A percentile compares a stretch with the other conserved stretches of the same genome.
Conservation (phyloP, 2,797 vertebrate species). For the Coluber constrictor region DNA sequence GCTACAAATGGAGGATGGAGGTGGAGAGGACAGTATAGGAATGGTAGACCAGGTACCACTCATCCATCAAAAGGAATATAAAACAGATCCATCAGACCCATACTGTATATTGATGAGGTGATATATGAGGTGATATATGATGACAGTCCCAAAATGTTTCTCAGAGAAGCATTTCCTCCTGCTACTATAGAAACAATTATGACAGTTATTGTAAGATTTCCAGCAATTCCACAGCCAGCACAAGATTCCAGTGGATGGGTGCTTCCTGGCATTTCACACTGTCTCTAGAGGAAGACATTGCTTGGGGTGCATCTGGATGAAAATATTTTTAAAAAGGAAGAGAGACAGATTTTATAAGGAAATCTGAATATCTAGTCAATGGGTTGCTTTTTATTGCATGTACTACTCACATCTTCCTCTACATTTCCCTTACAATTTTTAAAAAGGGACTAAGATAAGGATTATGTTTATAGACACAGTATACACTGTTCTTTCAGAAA, state of each 20-base stretch:
- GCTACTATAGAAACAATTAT: slow-evolving; percentile 67
- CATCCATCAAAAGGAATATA: neutral
- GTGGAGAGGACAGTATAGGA: neutral
- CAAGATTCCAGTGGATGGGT: slow-evolving; percentile 71
- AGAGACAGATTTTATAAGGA: neutral
- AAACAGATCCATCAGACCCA: neutral
- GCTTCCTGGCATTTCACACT: slow-evolving; percentile 73
- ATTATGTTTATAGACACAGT: neutral
- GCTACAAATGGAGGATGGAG: neutral
- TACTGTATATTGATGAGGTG: neutral
- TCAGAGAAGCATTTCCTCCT: slow-evolving; percentile 46
- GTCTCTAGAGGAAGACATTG: slow-evolving; percentile 72
- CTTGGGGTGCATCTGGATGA: slow-evolving; percentile 76
- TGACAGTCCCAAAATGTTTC: neutral
- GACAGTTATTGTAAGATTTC: slow-evolving; percentile 69
- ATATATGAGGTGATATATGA: neutral
- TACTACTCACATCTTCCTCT: neutral
- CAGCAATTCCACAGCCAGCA: slow-evolving; percentile 69
- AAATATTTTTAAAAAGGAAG: neutral
- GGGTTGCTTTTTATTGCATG: neutral
- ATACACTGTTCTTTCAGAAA: neutral
- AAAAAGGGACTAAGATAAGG: neutral
- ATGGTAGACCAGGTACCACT: neutral
- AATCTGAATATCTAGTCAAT: neutral
- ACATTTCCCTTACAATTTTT: neutral